Percentiles rank a stretch among this genome's conserved stretches.
phyloP scores from a whole-genome alignment of 2,888 invertebrate genomes.

The Dioctria linearis region DNA sequence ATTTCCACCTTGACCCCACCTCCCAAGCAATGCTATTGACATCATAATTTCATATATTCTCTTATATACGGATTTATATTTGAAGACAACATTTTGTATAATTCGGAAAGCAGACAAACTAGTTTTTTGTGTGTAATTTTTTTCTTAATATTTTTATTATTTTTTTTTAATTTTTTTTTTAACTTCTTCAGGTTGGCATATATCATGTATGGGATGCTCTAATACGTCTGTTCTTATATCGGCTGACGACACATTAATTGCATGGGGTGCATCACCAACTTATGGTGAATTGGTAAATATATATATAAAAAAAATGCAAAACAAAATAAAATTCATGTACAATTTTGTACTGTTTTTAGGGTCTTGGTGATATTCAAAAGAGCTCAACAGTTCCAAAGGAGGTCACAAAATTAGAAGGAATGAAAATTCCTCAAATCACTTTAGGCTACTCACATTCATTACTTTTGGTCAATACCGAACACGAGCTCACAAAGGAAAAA shows the following conservation, averaged over 20 bases:
- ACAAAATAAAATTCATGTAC: background rate
- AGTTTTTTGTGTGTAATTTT: too few species aligned
- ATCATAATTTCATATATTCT: too few species aligned
- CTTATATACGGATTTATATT: too few species aligned
- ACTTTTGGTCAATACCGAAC: conserved; percentile 74
- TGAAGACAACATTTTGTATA: too few species aligned
- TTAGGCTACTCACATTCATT: conserved; percentile 92
- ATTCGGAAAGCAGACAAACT: too few species aligned
- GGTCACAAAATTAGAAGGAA: conserved; percentile 82
- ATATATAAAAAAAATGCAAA: conserved; percentile 64
- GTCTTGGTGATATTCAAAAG: conserved; percentile 90
- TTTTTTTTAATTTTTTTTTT: conserved; percentile 1
- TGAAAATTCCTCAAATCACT: conserved; percentile 83
- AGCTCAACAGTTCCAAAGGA: conserved; percentile 91
- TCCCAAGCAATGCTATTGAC: too few species aligned
- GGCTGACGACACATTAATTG: conserved; percentile 91
- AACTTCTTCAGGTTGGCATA: conserved; percentile 82
- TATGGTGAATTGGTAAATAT: conserved; percentile 88
- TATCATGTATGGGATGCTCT: conserved; percentile 86
- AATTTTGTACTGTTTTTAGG: conserved; percentile 72
- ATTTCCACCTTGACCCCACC: too few species aligned
- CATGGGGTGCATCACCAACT: conserved; percentile 95
- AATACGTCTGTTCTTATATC: conserved; percentile 88
- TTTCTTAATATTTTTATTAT: background rate
- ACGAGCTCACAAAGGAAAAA: conserved; percentile 74